Evolutionary conservation across 2,797 vertebrate genomes (phyloP), one percentile per base, ranked within the genome.

Genomic region (Falco cherrug): DNA sequence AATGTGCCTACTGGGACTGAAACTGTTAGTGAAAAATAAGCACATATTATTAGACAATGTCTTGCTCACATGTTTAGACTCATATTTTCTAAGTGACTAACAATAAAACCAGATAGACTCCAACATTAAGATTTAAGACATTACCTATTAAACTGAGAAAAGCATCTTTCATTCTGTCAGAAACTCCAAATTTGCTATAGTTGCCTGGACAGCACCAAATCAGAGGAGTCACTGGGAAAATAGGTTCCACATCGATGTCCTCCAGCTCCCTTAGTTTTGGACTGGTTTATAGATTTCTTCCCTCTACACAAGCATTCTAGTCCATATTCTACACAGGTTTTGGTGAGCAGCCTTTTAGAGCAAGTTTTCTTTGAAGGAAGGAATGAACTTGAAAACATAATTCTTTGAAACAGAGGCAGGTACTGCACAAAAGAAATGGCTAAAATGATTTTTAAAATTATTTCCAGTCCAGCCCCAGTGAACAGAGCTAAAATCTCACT

Each of bases 11-110:
- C 24, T 29, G n/a, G 2, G 35, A 74, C 18, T 22, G 21, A 87
- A 90, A 37, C 5, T 13, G 6, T 15, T 15, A 3, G 33, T 10
- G 39, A 87, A 76, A 89, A 83, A 69, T 9, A 53, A 84, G 10
- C 0, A 0, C 17, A 3, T n/a, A 17, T 16, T 35, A 53, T 21
- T 33, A 85, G 37, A 28, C 13, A 74, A 48, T 19, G 14, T 14
- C 51, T 87, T 51, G 29, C 22, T 89, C 64, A 63, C 24, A 11
- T 24, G 12, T 22, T 51, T 69, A 20, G 19, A 28, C 7, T 73
- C 13, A 11, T 11, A 26, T 68, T 90, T 78, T 64, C 13, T 31
- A 69, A 67, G 56, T 33, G n/a, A 29, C 28, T 56, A 73, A 51
- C 8, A 82, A 24, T 15, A 50, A 87, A 82, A 82, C 4, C 50